Base-by-base conservation (phyloP, 2,113 vertebrate species). In the Micromys minutus region DNA sequence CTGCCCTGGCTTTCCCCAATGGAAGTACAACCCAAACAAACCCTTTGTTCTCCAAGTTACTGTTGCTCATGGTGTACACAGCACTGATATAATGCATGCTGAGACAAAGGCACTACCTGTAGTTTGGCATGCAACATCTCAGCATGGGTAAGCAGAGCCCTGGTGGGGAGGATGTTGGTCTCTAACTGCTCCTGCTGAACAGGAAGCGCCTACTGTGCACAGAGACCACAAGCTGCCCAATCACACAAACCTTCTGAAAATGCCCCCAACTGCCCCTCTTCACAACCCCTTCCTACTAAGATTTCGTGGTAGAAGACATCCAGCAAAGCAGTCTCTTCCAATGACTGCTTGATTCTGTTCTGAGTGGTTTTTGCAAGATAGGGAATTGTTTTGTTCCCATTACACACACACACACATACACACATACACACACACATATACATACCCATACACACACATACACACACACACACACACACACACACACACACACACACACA, bases 281-380 rank as follows among this genome's bases (percentile, higher is more conserved):
- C 65, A 8, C 8, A 34, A 22, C 22, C 1, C 34, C 2, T 24
- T 31, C 26, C 91, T 45, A 86, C 65, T 39, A 26, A 19, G 34
- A 50, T 65, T 39, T 36, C 26, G 39, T 21, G 39, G 55, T 13
- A 5, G n/a, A n/a, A 84, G 80, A 31, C 4, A 29, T 77, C 81
- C 2, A 69, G 63, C 95, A 71, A 69, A 94, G 1, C 45, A 93
- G 88, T 86, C 31, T 67, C n/a, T 96, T 92, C 87, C 84, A 79
- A 80, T 4, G 0, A 57, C 45, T 59, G 17, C 90, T 94, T 96
- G 92, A 83, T 19, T 65, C 22, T 69, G 87, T 75, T 91, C 36
- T 77, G 83, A 89, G 65, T 65, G 72, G n/a, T 75, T 94, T 93
- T 86, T 72, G 89, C 24, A 84, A 96, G 96, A 34, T 80, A 36